These are phyloP conservation scores for Alosa sapidissima DNA, from an alignment of 2,797 vertebrate species.

Conservation along the genomic window DNA sequence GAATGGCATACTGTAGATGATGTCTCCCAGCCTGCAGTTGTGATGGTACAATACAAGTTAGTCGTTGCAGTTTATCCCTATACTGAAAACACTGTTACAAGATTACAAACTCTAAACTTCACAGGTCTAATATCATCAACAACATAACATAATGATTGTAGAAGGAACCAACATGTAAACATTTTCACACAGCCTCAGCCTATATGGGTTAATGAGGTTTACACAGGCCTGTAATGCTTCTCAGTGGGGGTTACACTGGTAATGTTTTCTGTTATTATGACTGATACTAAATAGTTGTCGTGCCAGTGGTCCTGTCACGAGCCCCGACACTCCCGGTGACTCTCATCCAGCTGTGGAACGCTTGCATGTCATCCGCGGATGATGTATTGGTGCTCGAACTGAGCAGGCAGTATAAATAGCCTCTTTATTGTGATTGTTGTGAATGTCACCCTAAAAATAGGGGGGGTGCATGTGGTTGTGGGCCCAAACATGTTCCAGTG, in stretches of 20 bases:
- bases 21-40: background rate
- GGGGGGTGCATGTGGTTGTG: conserved; percentile 38
- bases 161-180: background rate
- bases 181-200: too few species aligned
- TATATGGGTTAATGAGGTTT: background rate
- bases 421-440: conserved; percentile 47
- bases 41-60: background rate
- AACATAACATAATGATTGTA: background rate
- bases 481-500: conserved; percentile 44
- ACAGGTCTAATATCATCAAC: too few species aligned
- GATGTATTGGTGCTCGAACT: conserved; percentile 35
- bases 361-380: conserved; percentile 31
- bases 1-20: background rate
- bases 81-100: background rate
- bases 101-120: too few species aligned
- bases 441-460: conserved; percentile 47
- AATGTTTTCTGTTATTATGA: conserved; percentile 19
- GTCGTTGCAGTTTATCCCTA: background rate
- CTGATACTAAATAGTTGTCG: background rate
- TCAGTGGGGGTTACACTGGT: background rate
- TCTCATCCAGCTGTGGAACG: background rate
- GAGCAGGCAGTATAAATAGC: conserved; percentile 42
- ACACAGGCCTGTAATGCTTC: background rate
- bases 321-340: background rate
- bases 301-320: background rate